Evolutionary conservation across 2,113 vertebrate species (phyloP).

Genomic region (Delphinus delphis): DNA sequence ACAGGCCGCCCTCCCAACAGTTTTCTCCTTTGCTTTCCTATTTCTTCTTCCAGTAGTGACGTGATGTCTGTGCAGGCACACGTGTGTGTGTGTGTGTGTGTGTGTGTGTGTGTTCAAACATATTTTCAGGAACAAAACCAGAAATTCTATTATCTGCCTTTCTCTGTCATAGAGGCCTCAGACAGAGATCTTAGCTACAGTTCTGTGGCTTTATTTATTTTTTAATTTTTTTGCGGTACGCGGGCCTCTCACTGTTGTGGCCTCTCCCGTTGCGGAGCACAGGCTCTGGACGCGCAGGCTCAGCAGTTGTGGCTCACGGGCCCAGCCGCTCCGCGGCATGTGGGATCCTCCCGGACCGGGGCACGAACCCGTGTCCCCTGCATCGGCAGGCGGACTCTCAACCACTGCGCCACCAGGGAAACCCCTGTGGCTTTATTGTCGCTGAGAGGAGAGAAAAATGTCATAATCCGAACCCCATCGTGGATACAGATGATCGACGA

Average conservation of each 20-base stretch:
- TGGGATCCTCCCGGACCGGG: too few relatives aligned
- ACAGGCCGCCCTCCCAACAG: not conserved
- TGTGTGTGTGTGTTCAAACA: not conserved
- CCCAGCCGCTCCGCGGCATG: too few relatives aligned
- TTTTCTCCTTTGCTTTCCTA: not conserved
- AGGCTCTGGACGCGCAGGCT: too few relatives aligned
- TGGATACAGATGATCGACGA: fast-evolving
- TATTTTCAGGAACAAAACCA: not conserved
- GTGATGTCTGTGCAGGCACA: too few relatives aligned
- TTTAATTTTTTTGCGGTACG: too few relatives aligned
- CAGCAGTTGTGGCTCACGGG: fast-evolving
- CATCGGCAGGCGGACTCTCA: too few relatives aligned
- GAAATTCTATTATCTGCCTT: not conserved
- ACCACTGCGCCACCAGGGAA: too few relatives aligned
- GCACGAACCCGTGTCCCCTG: too few relatives aligned
- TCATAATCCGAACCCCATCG: fast-evolving
- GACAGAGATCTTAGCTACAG: not conserved
- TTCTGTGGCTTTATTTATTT: not conserved
- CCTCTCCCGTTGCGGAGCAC: too few relatives aligned
- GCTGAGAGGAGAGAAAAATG: not conserved
- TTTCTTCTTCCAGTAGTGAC: not conserved
- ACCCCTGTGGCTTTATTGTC: not conserved
- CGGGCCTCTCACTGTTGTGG: too few relatives aligned
- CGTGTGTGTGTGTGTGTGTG: not conserved
- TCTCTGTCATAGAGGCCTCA: not conserved